Evolutionary conservation across 2,888 invertebrate species (phyloP), one percentile per base, ranked within the genome.

Genomic region (Calameuta idolon): DNA sequence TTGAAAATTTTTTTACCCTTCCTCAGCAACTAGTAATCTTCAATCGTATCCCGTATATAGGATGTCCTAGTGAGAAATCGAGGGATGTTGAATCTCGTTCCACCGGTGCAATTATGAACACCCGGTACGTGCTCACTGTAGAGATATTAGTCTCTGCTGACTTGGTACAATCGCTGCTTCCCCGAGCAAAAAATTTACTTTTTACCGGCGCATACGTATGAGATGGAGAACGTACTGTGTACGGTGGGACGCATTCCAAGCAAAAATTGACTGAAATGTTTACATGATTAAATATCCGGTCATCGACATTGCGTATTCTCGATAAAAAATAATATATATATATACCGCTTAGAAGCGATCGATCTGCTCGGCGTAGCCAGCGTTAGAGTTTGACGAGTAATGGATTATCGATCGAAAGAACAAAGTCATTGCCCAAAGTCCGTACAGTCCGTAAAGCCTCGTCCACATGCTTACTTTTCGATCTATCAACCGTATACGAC

Each of bases 261-360:
- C 71, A 71, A 71, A 71, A 71, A 71, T 71, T 23, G 12, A 71
- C 71, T 34, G 33, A 71, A 71, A 71, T 71, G 71, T 71, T 71
- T 71, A 71, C 71, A 71, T 15, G 71, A 71, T 71, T 34, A 71
- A 71, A 71, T 34, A 34, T 34, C 31, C 71, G 71, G 71, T 71
- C 71, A 71, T 33, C 71, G 71, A 71, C 71, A n/a, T n/a, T 31
- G 12, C 12, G 71, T 71, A 15, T 34, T 71, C 31, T 34, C 5
- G 12, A 71, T 55, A 35, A 23, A 23, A 23, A 23, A 55, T 23
- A 34, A 71, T n/a, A 4, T 31, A 71, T 71, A 34, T n/a, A 4
- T 31, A 71, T 71, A 34, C 71, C 71, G 71, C 71, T 31, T 71
- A 15, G 55, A 55, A 55, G 9, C 55, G 23, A 55, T 23, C 9